A percentile compares a stretch with the other conserved stretches of the same genome.
Evolutionary conservation across 2,797 vertebrate genomes (phyloP).

Genomic region (Sternarchorhynchus goeldii): DNA sequence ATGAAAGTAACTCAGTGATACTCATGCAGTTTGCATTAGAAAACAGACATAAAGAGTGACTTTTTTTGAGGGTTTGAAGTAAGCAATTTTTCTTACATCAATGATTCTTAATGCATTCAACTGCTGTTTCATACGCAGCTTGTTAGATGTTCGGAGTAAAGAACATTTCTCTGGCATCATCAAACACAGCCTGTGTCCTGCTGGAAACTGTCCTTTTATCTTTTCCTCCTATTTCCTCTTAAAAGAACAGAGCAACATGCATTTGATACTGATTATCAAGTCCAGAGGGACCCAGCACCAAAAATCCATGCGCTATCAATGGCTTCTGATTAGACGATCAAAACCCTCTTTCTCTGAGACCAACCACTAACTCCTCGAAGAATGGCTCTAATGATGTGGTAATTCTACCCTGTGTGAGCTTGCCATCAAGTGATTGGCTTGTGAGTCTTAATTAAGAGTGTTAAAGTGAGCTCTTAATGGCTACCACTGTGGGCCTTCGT

Average conservation of each 20-base stretch:
- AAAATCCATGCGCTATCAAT: constrained; percentile 33
- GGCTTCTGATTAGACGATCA: constrained; percentile 47
- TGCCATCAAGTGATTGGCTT: constrained; percentile 41
- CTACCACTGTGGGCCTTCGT: background rate
- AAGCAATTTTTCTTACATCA: background rate
- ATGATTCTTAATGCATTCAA: background rate
- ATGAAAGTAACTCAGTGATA: background rate
- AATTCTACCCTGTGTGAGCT: constrained; percentile 17
- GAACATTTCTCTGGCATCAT: constrained; percentile 2
- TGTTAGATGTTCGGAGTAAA: background rate
- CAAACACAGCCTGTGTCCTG: background rate
- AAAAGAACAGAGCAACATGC: background rate
- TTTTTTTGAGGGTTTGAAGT: background rate
- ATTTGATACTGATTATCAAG: constrained; percentile 5
- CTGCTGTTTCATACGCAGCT: background rate
- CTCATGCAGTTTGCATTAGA: background rate
- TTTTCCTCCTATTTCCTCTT: background rate
- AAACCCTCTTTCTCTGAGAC: constrained; percentile 16
- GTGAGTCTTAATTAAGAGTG: constrained; percentile 19
- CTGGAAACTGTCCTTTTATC: background rate
- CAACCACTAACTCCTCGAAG: constrained; percentile 32
- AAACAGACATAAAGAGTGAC: background rate
- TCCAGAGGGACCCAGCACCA: background rate
- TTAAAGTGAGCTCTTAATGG: background rate
- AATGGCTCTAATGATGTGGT: constrained; percentile 44